A percentile compares a stretch with the other conserved stretches of the same genome.
These are phyloP conservation scores for Yponomeuta cagnagella DNA, from an alignment of 2,888 invertebrate genomes.

Conservation along the genomic window DNA sequence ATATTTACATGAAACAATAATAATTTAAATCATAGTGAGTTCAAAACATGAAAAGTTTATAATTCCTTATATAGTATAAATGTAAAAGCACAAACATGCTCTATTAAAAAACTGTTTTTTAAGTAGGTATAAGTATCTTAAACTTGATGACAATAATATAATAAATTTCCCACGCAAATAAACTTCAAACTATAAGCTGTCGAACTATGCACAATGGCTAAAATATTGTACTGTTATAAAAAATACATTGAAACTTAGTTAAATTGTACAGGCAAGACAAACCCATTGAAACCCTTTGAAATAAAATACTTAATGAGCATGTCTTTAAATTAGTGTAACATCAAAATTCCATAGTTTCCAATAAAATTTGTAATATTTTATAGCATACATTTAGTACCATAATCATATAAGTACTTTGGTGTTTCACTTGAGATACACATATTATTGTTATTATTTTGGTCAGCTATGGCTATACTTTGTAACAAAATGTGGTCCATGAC, in stretches of 20 bases:
- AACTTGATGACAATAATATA: background rate
- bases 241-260: too few species aligned
- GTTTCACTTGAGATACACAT: background rate
- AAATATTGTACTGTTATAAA: too few species aligned
- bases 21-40: constrained; percentile 62
- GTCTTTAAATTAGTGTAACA: background rate
- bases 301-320: too few species aligned
- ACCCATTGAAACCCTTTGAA: too few species aligned
- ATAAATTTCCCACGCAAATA: too few species aligned
- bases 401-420: background rate
- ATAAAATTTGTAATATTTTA: background rate
- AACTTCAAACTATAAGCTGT: too few species aligned
- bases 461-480: too few species aligned
- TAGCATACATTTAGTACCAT: background rate
- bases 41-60: constrained; percentile 46
- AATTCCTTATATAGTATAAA: constrained; percentile 31
- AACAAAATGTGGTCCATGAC: too few species aligned
- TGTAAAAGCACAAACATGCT: constrained; percentile 32
- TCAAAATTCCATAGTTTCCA: background rate
- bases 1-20: constrained; percentile 67
- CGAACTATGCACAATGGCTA: too few species aligned
- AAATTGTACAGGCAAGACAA: too few species aligned
- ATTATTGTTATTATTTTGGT: too few species aligned
- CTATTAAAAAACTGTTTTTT: background rate
- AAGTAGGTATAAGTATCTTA: background rate